Percentiles rank a stretch among this genome's conserved stretches.
Evolutionary conservation across 2,888 invertebrate species (phyloP).

Genomic region (Eristalis pertinax): DNA sequence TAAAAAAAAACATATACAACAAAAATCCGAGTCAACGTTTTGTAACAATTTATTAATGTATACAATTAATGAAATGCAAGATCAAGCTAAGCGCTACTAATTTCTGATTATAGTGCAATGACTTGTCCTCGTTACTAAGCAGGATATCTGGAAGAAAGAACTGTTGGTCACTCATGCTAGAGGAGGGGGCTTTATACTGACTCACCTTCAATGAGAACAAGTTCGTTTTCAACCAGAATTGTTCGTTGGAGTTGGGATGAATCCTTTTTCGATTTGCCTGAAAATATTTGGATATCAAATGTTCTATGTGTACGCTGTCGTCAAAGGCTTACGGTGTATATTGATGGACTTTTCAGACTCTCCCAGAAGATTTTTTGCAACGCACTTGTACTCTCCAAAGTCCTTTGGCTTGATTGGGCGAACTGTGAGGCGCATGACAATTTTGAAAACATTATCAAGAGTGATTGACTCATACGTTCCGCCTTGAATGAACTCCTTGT

Average conservation of each 20-base stretch:
- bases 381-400: conserved; percentile 90
- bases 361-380: conserved; percentile 90
- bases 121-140: conserved; percentile 21
- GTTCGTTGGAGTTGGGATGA: conserved; percentile 77
- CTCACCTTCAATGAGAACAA: conserved; percentile 78
- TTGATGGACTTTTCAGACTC: conserved; percentile 82
- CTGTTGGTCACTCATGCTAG: neutral
- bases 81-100: neutral
- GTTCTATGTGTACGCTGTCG: neutral
- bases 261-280: conserved; percentile 79
- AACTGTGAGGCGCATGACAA: conserved; percentile 88
- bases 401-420: conserved; percentile 85
- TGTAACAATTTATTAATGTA: neutral
- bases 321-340: conserved; percentile 76
- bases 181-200: neutral
- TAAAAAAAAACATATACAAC: too few relatives aligned
- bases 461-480: conserved; percentile 82
- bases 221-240: conserved; percentile 77
- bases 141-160: conserved; percentile 39
- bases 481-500: conserved; percentile 79
- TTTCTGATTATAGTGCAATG: neutral
- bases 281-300: neutral
- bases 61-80: conserved; percentile 12
- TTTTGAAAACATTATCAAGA: conserved; percentile 88
- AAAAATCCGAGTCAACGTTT: neutral